Evolutionary conservation across 2,113 vertebrate species (phyloP).

Genomic region (Psophia crepitans): DNA sequence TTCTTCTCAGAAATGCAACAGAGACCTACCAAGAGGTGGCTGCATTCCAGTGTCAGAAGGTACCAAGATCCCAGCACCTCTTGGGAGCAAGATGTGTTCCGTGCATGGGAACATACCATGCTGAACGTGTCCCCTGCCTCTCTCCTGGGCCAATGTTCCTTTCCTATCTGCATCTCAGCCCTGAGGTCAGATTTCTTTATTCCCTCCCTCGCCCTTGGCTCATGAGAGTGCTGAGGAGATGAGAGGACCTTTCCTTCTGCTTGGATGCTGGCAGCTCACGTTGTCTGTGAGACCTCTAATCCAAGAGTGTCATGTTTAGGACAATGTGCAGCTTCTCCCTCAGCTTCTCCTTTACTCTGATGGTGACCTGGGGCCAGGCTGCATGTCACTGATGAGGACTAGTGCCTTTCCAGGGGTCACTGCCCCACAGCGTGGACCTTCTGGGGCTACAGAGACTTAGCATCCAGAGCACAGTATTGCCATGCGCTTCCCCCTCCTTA

Average conservation of each 20-base stretch:
- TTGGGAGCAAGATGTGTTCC: background rate
- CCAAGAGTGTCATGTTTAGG: background rate
- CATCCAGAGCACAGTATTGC: background rate
- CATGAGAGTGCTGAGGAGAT: background rate
- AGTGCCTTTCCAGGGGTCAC: background rate
- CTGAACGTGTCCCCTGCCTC: background rate
- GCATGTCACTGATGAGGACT: background rate
- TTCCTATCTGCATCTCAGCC: background rate
- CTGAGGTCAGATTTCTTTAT: slow-evolving; percentile 5
- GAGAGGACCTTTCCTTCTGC: background rate
- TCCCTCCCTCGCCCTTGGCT: background rate
- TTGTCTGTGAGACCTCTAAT: background rate
- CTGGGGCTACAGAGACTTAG: background rate
- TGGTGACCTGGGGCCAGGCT: background rate
- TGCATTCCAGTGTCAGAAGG: background rate
- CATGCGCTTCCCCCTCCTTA: background rate
- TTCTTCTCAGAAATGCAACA: background rate
- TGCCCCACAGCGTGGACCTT: background rate
- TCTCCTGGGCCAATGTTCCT: background rate
- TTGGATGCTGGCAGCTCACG: background rate
- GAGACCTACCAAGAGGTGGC: background rate
- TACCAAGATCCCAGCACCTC: background rate
- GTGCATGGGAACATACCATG: background rate
- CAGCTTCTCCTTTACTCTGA: background rate
- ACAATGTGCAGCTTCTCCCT: background rate